Evolutionary conservation across 2,797 vertebrate species (phyloP).

Genomic region (Discoglossus pictus): DNA sequence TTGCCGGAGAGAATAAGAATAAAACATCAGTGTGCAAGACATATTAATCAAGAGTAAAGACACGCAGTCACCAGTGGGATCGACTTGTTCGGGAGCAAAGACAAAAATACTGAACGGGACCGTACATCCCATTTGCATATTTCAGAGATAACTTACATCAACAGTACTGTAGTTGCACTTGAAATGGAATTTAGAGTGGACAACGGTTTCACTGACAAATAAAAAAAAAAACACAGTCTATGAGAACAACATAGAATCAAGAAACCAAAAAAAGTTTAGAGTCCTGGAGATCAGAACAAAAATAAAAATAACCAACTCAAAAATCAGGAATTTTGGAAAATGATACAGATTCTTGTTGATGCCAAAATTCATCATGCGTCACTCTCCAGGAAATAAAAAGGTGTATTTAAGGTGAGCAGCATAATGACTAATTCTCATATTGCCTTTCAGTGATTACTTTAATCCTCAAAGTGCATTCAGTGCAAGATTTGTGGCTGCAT

Average conservation of each 20-base stretch:
- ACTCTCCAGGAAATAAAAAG: constrained; percentile 20
- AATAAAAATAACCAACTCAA: neutral
- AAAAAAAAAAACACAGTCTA: neutral
- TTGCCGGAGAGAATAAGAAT: neutral
- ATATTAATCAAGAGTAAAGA: neutral
- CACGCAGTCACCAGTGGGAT: neutral
- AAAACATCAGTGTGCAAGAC: constrained; percentile 1
- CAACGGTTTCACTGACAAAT: neutral
- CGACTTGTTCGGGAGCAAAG: constrained; percentile 8
- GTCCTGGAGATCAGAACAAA: neutral
- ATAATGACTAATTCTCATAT: constrained; percentile 43
- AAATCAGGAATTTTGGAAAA: neutral
- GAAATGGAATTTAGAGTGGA: constrained; percentile 1
- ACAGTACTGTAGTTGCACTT: neutral
- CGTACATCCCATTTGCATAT: constrained; percentile 35
- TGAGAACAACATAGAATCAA: no score
- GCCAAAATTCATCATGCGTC: constrained; percentile 6
- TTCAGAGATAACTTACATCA: constrained; percentile 11
- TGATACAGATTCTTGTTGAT: neutral
- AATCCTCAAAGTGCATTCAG: constrained; percentile 82
- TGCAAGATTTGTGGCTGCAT: constrained; percentile 73
- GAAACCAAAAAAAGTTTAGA: neutral
- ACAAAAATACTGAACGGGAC: constrained; percentile 15
- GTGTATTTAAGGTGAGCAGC: constrained; percentile 39
- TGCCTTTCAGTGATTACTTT: constrained; percentile 59